Percentiles rank a stretch among this genome's conserved stretches.
Conservation (phyloP, 2,113 vertebrate species). For the Nycticebus coucang region DNA sequence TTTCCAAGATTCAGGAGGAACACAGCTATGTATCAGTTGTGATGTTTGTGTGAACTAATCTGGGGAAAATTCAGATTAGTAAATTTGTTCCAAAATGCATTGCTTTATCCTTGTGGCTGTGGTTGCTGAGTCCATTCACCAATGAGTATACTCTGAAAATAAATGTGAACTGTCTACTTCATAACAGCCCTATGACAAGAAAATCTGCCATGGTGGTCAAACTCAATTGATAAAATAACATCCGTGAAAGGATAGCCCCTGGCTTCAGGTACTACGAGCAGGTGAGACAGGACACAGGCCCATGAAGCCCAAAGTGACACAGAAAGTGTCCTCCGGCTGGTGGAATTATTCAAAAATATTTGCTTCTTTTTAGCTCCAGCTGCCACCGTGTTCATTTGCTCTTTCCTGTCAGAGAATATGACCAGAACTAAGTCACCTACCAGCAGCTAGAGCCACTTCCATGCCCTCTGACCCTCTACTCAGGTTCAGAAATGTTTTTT, state of each 20-base stretch:
- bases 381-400: rapidly evolving
- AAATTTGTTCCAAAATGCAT: neutral
- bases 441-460: rapidly evolving
- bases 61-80: neutral
- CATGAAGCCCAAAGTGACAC: rapidly evolving
- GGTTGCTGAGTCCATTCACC: neutral
- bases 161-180: neutral
- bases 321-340: neutral
- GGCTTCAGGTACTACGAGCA: no score
- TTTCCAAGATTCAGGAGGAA: neutral
- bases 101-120: no score
- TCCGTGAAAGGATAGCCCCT: neutral
- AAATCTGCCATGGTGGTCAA: neutral
- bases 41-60: neutral
- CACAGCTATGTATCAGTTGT: neutral
- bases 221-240: neutral
- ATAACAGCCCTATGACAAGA: neutral
- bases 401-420: neutral
- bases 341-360: neutral
- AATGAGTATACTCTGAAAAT: neutral
- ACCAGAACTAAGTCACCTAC: rapidly evolving
- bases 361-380: neutral
- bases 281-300: rapidly evolving
- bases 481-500: no score
- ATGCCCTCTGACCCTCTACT: rapidly evolving